Base-by-base conservation (phyloP, 2,888 invertebrate genomes). In the Apodemia duryi region DNA sequence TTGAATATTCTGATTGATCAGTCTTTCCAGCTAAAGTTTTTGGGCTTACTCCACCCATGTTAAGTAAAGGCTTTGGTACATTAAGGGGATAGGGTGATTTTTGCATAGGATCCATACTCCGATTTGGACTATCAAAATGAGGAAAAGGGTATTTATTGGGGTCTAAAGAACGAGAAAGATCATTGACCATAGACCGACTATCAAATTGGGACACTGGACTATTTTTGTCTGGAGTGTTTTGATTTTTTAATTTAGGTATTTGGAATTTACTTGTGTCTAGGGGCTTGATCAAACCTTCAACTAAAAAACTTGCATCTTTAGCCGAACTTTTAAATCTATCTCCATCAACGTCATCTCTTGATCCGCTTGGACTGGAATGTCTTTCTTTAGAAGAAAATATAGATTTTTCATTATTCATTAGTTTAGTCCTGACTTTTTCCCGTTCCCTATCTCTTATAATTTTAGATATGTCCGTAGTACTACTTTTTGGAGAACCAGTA, bases 191-290 rank as follows among this genome's bases (percentile, higher is more conserved):
- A 2, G 90, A 84, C 6, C 92, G 83, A 68, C 77, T 82, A 70
- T 91, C 91, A 71, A 88, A 91, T 66, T 88, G 90, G 1, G 88
- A 79, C 0, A 83, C 81, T 4, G 87, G 83, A 70, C 81, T 88
- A 67, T 82, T 88, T 75, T 92, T 92, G 70, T 92, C 92, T 10
- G 86, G 84, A n/a, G 90, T 85, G 38, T 80, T 86, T 74, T 91
- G 88, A 70, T 90, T 92, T 77, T 92, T 89, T 67, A 97, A 82
- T 85, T 97, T 97, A 0, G 97, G 97, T 76, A 97, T 97, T 90
- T 97, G 97, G 87, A 97, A 97, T 77, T 96, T 97, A 66, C 95
- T 95, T 66, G 95, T 95, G 75, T 97, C 95, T 49, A 96, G 83
- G 10, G 95, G 95, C 77, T 96, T 97, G 75, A 96, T 96, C 65